These are phyloP conservation scores for Eira barbara DNA, from an alignment of 2,113 vertebrate genomes.

Conservation along the genomic window DNA sequence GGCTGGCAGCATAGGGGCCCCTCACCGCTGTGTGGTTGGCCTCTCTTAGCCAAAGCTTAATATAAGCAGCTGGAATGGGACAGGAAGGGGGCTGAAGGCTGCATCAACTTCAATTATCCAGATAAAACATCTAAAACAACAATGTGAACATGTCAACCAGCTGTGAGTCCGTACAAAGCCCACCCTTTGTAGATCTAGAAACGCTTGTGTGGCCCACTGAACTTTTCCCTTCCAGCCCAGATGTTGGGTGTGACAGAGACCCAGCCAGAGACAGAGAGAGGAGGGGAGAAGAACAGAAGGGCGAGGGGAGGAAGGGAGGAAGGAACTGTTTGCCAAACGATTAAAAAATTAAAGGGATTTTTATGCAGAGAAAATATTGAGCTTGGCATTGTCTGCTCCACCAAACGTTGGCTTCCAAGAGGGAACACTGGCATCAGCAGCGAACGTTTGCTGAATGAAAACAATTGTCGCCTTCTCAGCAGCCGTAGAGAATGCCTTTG, in stretches of 20 bases:
- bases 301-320: constrained; percentile 44
- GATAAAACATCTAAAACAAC: neutral
- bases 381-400: constrained; percentile 79
- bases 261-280: neutral
- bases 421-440: constrained; percentile 69
- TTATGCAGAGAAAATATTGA: constrained; percentile 79
- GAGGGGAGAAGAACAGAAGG: constrained; percentile 63
- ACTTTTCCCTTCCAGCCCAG: constrained; percentile 5
- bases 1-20: neutral
- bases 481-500: constrained; percentile 68
- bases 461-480: constrained; percentile 72
- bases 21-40: neutral
- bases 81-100: neutral
- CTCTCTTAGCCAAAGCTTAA: neutral
- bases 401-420: constrained; percentile 73
- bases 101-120: neutral
- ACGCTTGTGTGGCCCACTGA: neutral
- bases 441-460: constrained; percentile 61
- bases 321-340: constrained; percentile 70
- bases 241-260: constrained; percentile 44
- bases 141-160: neutral
- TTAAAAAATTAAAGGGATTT: constrained; percentile 80
- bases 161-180: neutral
- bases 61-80: neutral
- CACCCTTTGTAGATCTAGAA: neutral